These are phyloP conservation scores for Morone saxatilis DNA, from an alignment of 2,113 vertebrate species.

Conservation along the genomic window DNA sequence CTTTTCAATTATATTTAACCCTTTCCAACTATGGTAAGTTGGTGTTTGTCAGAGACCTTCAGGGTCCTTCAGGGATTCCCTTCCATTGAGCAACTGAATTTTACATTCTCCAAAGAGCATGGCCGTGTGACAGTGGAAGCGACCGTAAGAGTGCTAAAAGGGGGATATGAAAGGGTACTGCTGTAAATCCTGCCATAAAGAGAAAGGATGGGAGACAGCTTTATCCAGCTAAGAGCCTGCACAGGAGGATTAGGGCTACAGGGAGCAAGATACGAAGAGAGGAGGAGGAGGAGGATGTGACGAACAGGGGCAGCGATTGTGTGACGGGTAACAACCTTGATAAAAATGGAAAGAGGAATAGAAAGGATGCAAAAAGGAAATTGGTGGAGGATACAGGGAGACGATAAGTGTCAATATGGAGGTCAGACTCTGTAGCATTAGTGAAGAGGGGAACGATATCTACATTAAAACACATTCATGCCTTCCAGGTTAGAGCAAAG, in stretches of 20 bases:
- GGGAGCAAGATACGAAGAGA: slow-evolving; percentile 57
- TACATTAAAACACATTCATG: slow-evolving; percentile 31
- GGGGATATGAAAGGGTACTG: slow-evolving; percentile 49
- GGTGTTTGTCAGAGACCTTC: slow-evolving; percentile 6
- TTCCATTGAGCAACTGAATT: slow-evolving; percentile 20
- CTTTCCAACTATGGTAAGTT: background rate
- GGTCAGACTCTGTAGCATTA: slow-evolving; percentile 41
- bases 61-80: slow-evolving; percentile 20
- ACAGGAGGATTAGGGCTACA: slow-evolving; percentile 71
- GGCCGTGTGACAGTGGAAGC: slow-evolving; percentile 40
- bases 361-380: slow-evolving; percentile 15
- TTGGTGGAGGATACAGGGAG: background rate
- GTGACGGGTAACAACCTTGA: slow-evolving; percentile 37
- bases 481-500: slow-evolving; percentile 24
- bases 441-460: slow-evolving; percentile 3
- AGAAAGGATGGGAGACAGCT: slow-evolving; percentile 66
- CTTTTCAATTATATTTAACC: slow-evolving; percentile 1
- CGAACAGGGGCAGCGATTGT: slow-evolving; percentile 23
- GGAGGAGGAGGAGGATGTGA: slow-evolving; percentile 48
- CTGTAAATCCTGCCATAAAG: slow-evolving; percentile 74
- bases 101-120: slow-evolving; percentile 43
- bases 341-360: slow-evolving; percentile 37
- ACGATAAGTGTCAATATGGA: slow-evolving; percentile 18
- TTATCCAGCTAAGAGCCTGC: slow-evolving; percentile 74
- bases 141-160: slow-evolving; percentile 53